phyloP scores from a whole-genome alignment of 1,140 invertebrate species.

The Bombyx mandarina region DNA sequence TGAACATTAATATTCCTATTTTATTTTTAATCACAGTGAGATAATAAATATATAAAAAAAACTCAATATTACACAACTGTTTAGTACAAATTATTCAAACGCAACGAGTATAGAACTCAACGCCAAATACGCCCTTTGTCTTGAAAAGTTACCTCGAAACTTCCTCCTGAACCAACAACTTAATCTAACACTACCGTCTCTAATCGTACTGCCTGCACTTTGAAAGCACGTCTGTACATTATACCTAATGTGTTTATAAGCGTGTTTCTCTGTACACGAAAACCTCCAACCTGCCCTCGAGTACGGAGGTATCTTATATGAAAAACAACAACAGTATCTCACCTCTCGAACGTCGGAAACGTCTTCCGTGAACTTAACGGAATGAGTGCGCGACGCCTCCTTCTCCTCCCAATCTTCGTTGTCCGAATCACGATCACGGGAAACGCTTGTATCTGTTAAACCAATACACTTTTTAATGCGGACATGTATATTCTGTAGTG shows the following conservation, averaged over 20 bases:
- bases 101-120: conserved; percentile 52
- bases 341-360: conserved; percentile 83
- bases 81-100: conserved; percentile 34
- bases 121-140: conserved; percentile 47
- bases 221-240: conserved; percentile 23
- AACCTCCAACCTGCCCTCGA: neutral
- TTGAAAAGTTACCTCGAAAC: conserved; percentile 28
- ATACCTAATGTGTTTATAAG: conserved; percentile 19
- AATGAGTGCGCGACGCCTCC: conserved; percentile 85
- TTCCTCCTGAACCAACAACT: conserved; percentile 38
- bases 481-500: too few species aligned
- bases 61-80: neutral
- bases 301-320: conserved; percentile 9
- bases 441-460: conserved; percentile 43
- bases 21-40: neutral
- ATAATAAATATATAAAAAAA: neutral
- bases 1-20: conserved; percentile 2
- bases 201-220: conserved; percentile 20
- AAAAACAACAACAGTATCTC: conserved; percentile 60
- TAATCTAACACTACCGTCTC: conserved; percentile 23
- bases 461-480: conserved; percentile 6
- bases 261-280: conserved; percentile 5
- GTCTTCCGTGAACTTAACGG: conserved; percentile 91
- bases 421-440: conserved; percentile 69
- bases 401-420: conserved; percentile 84